Conservation (phyloP, 2,888 invertebrate genomes). For the Mesochorus sp. region DNA sequence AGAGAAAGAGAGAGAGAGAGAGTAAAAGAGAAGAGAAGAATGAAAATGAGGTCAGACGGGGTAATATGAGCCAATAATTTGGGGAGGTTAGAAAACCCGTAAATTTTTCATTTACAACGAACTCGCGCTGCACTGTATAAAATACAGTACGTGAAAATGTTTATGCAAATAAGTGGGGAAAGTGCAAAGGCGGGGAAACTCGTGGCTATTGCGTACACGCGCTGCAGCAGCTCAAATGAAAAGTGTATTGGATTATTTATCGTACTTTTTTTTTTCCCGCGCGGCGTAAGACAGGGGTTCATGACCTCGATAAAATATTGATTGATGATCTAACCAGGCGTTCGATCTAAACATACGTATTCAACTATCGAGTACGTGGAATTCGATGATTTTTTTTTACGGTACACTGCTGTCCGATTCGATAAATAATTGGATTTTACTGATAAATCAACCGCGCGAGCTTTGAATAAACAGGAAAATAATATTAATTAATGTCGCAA, state of each 20-base stretch:
- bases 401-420: conserved; percentile 1
- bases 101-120: no score
- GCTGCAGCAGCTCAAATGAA: background rate
- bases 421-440: conserved; percentile 29
- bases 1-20: no score
- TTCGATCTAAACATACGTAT: conserved; percentile 26
- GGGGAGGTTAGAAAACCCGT: no score
- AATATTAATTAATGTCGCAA: conserved; percentile 33
- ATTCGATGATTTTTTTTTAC: background rate
- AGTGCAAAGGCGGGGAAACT: background rate
- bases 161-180: background rate
- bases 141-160: no score
- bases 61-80: no score
- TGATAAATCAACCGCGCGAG: conserved; percentile 22
- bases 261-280: conserved; percentile 1
- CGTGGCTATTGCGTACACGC: background rate
- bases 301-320: conserved; percentile 54
- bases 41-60: no score
- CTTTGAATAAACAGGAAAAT: conserved; percentile 24
- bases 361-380: conserved; percentile 24
- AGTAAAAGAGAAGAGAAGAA: no score
- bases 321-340: conserved; percentile 53
- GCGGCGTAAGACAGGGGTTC: conserved; percentile 22
- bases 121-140: no score
- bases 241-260: background rate